Evolutionary conservation across 92 coral and sea anemone species (phyloP).

Genomic region (Plumapathes pennacea): DNA sequence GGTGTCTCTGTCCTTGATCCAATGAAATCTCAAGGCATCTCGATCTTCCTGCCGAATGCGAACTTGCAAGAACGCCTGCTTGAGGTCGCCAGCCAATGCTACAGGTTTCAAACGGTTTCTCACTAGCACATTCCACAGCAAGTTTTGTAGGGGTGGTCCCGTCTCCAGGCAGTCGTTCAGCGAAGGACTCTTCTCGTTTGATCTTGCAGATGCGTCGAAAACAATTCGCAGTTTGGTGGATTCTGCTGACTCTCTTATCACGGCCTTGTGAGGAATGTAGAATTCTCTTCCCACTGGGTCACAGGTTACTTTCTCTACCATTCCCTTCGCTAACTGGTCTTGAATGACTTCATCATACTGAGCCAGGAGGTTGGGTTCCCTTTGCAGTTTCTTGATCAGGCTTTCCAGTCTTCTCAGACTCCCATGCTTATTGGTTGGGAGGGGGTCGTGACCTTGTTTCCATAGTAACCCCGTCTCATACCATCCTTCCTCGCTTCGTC

Average conservation of each 20-base stretch:
- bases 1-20: slow-evolving; percentile 52
- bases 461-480: slow-evolving; percentile 54
- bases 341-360: slow-evolving; percentile 11
- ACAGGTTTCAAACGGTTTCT: neutral
- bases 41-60: slow-evolving; percentile 46
- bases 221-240: slow-evolving; percentile 18
- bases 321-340: slow-evolving; percentile 30
- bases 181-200: slow-evolving; percentile 2
- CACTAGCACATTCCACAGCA: slow-evolving; percentile 3
- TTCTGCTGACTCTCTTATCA: slow-evolving; percentile 11
- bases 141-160: neutral
- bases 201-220: slow-evolving; percentile 12
- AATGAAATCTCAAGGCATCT: slow-evolving; percentile 41
- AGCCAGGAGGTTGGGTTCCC: slow-evolving; percentile 22
- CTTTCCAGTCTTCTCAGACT: slow-evolving; percentile 41
- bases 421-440: slow-evolving; percentile 36
- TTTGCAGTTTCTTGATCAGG: slow-evolving; percentile 36
- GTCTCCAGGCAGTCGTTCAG: slow-evolving; percentile 11
- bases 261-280: slow-evolving; percentile 31
- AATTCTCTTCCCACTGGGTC: slow-evolving; percentile 33
- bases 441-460: slow-evolving; percentile 37
- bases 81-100: slow-evolving; percentile 2
- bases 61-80: slow-evolving; percentile 60
- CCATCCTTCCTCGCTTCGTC: slow-evolving; percentile 30
- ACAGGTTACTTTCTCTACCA: slow-evolving; percentile 28